Percentiles rank a stretch among this genome's conserved stretches.
Conservation (phyloP, 2,113 vertebrate genomes). For the Phalacrocorax brasilianus region DNA sequence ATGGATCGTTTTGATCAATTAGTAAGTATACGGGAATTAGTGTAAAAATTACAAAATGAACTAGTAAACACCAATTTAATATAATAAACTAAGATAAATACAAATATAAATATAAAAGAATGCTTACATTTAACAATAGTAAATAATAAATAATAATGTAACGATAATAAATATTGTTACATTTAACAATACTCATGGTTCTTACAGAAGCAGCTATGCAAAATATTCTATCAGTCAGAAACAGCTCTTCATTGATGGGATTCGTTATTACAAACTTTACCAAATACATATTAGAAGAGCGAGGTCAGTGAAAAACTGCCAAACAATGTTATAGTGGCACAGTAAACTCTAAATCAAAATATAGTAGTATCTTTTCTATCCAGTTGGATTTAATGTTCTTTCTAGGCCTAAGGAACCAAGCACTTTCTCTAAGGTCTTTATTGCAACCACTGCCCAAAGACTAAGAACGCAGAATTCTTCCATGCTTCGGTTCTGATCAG, state of each 20-base stretch:
- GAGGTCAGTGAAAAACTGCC: not conserved
- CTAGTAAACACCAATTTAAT: not conserved
- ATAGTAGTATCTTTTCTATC: not conserved
- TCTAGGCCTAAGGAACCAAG: not conserved
- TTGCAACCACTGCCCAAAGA: not conserved
- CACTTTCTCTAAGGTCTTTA: not conserved
- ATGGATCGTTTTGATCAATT: constrained; percentile 14
- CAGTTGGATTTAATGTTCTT: not conserved
- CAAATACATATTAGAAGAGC: not conserved
- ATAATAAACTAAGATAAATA: not conserved
- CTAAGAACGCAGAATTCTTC: not conserved
- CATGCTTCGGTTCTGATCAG: not conserved
- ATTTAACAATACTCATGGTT: not conserved
- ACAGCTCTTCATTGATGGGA: not conserved
- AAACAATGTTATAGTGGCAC: not conserved
- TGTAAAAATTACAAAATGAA: not conserved
- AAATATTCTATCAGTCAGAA: not conserved
- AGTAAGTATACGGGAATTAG: not conserved
- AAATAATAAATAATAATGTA: not conserved
- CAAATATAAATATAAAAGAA: not conserved
- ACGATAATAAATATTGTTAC: not conserved
- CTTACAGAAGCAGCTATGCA: not conserved
- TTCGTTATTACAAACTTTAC: not conserved
- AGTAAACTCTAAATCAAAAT: not conserved
- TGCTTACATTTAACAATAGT: not conserved